Percentiles rank a stretch among this genome's conserved stretches.
Conservation (phyloP, 30 jellyfish, hydroid and myxozoan species). For the Aurelia sp. region DNA sequence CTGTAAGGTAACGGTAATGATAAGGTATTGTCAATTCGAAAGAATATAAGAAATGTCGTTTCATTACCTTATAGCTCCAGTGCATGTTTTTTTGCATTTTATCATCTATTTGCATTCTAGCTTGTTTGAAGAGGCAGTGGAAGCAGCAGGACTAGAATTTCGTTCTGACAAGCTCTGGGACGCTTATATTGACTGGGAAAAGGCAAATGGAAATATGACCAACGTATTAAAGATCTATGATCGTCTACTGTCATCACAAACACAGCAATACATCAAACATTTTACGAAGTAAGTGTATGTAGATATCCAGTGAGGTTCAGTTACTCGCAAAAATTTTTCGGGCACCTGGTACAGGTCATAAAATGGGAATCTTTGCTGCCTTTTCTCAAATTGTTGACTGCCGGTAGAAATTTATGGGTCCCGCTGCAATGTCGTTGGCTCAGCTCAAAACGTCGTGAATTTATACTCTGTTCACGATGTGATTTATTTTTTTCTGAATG, state of each 20-base stretch:
- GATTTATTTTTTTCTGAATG: no score
- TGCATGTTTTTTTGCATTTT: background rate
- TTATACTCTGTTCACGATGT: no score
- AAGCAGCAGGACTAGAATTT: constrained; percentile 90
- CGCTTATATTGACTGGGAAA: constrained; percentile 89
- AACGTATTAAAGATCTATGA: constrained; percentile 74
- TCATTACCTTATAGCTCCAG: constrained; percentile 13
- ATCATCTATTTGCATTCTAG: constrained; percentile 23
- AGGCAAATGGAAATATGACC: constrained; percentile 69
- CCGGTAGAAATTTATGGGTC: no score
- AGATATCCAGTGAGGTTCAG: background rate
- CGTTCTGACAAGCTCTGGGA: constrained; percentile 89
- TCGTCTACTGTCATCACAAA: constrained; percentile 77
- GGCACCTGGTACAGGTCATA: no score
- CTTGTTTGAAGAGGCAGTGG: constrained; percentile 76
- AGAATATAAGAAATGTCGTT: constrained; percentile 52
- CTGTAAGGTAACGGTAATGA: constrained; percentile 35
- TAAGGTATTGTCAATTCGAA: constrained; percentile 56
- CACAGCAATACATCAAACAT: constrained; percentile 82
- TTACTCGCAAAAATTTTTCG: no score
- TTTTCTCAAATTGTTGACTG: no score
- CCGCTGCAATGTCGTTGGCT: no score
- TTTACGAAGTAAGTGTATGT: constrained; percentile 64
- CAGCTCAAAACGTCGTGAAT: no score
- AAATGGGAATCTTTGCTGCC: no score